Conservation (phyloP, 1,140 invertebrate genomes). For the Homarus americanus region DNA sequence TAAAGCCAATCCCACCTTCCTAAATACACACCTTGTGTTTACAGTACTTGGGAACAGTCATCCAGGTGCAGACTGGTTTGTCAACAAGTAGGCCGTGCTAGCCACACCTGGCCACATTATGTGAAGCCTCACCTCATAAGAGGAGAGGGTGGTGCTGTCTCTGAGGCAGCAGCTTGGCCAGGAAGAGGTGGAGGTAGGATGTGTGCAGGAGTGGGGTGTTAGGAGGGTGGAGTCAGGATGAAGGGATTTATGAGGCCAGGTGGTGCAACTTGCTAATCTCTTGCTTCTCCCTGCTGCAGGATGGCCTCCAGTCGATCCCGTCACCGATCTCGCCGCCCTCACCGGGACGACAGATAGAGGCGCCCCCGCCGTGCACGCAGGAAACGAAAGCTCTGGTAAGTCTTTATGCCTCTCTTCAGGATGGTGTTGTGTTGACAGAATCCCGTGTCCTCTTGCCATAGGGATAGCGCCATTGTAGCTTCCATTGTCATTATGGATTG, state of each 20-base stretch:
- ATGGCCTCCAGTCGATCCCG: conserved; percentile 27
- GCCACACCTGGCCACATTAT: neutral
- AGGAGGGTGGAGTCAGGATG: too few relatives aligned
- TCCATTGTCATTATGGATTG: too few relatives aligned
- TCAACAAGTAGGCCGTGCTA: neutral
- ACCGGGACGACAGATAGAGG: conserved; percentile 27
- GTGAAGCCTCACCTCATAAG: too few relatives aligned
- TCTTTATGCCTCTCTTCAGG: neutral
- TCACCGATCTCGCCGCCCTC: conserved; percentile 36
- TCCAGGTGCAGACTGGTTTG: neutral
- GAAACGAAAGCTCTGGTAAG: conserved; percentile 43
- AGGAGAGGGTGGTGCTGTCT: too few relatives aligned
- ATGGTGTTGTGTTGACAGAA: too few relatives aligned
- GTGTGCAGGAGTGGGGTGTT: too few relatives aligned
- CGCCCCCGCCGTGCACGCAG: conserved; percentile 18
- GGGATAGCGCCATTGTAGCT: too few relatives aligned
- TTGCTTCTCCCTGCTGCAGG: conserved; percentile 24
- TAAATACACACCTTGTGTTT: neutral
- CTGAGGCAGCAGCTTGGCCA: too few relatives aligned
- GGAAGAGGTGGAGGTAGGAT: too few relatives aligned
- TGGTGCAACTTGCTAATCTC: neutral
- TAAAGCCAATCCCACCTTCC: neutral
- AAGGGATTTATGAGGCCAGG: neutral
- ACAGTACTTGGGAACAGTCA: neutral
- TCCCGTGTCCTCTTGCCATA: too few relatives aligned